Evolutionary conservation across 2,797 vertebrate species (phyloP).

Genomic region (Pseudomugil gertrudae): DNA sequence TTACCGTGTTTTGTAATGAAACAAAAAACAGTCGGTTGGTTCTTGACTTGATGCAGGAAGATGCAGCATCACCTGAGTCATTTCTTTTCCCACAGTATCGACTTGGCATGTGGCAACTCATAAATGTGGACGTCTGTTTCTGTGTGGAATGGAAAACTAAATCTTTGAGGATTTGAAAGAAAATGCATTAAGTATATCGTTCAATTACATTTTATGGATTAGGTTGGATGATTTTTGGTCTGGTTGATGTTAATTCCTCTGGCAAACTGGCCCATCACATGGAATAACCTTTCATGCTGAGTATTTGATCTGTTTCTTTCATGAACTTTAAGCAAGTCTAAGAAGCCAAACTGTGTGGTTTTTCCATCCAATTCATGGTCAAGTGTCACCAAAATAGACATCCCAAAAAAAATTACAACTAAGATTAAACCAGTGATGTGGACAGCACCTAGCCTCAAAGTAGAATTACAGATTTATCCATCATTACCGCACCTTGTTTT

Average conservation of each 20-base stretch:
- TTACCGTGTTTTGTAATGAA: neutral
- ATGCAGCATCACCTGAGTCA: conserved; percentile 3
- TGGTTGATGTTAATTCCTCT: conserved; percentile 21
- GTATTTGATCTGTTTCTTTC: conserved; percentile 59
- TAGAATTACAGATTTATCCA: conserved; percentile 68
- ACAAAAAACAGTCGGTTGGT: neutral
- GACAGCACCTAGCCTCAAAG: conserved; percentile 67
- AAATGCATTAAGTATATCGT: neutral
- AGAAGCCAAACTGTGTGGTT: conserved; percentile 44
- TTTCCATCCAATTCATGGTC: conserved; percentile 54
- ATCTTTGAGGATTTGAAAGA: conserved; percentile 5
- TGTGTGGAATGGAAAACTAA: conserved; percentile 11
- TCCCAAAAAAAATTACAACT: conserved; percentile 53
- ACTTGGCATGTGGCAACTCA: conserved; percentile 5
- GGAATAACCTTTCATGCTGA: conserved; percentile 51
- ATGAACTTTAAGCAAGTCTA: conserved; percentile 37
- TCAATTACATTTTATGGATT: conserved; percentile 14
- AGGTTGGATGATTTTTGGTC: conserved; percentile 22
- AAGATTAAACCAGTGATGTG: conserved; percentile 71
- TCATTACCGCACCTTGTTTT: conserved; percentile 61
- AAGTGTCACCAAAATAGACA: conserved; percentile 73
- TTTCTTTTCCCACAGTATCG: conserved; percentile 1
- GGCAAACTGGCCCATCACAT: conserved; percentile 20
- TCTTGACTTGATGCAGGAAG: neutral
- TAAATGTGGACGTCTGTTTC: conserved; percentile 6